Conservation (phyloP, 2,888 invertebrate species). For the Perithous albicinctus region DNA sequence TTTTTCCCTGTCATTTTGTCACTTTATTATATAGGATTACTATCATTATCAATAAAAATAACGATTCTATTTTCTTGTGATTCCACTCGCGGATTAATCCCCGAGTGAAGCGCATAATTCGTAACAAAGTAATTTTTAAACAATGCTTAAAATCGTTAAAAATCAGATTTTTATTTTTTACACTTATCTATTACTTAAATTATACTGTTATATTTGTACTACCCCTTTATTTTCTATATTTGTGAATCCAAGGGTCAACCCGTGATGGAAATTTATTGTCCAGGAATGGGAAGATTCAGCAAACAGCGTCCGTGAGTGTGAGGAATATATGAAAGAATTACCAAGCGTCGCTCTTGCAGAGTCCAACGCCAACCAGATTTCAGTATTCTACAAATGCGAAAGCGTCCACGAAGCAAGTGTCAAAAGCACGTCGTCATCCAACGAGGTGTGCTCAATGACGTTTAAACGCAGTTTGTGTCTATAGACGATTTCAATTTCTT, state of each 20-base stretch:
- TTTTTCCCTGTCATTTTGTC: too few relatives aligned
- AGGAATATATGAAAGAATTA: conserved; percentile 82
- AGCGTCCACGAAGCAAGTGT: conserved; percentile 41
- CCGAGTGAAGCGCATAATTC: conserved; percentile 88
- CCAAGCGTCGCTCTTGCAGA: conserved; percentile 81
- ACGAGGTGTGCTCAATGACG: conserved; percentile 83
- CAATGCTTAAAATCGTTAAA: conserved; percentile 1
- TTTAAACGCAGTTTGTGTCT: conserved; percentile 80
- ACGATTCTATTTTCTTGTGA: not conserved
- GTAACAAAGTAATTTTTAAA: conserved; percentile 87
- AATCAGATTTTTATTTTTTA: not conserved
- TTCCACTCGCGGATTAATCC: conserved; percentile 83
- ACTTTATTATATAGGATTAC: too few relatives aligned
- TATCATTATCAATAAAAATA: too few relatives aligned
- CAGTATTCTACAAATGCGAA: conserved; percentile 69
- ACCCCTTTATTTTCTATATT: conserved; percentile 8
- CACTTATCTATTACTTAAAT: conserved; percentile 22
- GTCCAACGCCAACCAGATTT: conserved; percentile 79
- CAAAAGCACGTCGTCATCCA: conserved; percentile 64
- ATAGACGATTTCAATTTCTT: conserved; percentile 6
- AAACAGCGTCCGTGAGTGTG: conserved; percentile 86
- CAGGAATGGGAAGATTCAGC: conserved; percentile 93
- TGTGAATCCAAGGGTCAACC: conserved; percentile 90
- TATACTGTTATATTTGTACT: too few relatives aligned
- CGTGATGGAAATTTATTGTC: conserved; percentile 95